phyloP scores from a whole-genome alignment of 2,113 vertebrate species.

The Notothenia coriiceps region DNA sequence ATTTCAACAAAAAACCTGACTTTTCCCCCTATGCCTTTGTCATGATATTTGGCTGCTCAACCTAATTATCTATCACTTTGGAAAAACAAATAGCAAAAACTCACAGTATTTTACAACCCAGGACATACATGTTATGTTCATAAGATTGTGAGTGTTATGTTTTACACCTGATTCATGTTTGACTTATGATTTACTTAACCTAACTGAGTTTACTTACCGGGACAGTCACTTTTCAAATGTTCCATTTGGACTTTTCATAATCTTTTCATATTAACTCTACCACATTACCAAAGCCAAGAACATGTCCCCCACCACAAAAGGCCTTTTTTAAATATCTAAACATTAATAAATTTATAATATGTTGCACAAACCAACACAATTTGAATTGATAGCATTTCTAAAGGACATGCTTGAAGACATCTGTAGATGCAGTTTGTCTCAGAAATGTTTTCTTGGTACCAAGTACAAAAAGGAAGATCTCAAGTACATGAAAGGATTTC shows the following conservation, averaged over 20 bases:
- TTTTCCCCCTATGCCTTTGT: neutral
- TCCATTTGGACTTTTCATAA: neutral
- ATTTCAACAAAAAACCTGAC: neutral
- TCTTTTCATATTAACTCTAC: neutral
- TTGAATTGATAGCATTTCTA: neutral
- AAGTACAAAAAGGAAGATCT: neutral
- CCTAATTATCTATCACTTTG: neutral
- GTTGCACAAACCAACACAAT: neutral
- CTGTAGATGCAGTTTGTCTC: neutral
- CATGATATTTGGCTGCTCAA: slow-evolving; percentile 1
- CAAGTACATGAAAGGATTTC: slow-evolving; percentile 18
- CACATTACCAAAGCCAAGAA: neutral
- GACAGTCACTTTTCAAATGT: neutral
- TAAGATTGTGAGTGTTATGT: neutral
- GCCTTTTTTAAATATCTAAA: neutral
- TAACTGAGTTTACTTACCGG: neutral
- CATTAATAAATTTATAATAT: neutral
- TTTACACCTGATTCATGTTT: neutral
- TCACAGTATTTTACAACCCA: slow-evolving; percentile 7
- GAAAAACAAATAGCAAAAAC: neutral
- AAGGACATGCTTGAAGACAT: neutral
- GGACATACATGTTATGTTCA: neutral
- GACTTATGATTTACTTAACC: neutral
- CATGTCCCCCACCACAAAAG: neutral
- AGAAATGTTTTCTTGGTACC: neutral